Base-by-base conservation (phyloP, 2,888 invertebrate genomes). In the Euphydryas editha region DNA sequence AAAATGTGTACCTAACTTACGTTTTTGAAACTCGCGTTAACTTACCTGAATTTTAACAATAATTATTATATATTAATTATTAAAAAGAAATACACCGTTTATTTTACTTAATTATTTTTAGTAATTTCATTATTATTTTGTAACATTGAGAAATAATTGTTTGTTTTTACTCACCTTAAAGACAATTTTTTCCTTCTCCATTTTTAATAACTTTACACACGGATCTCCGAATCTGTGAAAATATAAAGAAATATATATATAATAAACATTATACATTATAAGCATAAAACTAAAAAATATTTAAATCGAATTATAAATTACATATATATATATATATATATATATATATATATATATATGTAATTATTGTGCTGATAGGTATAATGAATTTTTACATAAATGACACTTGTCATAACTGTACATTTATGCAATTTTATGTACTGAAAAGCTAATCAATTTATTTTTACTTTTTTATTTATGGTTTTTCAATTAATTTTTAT, bases 171-270 rank as follows among this genome's bases (percentile, higher is more conserved):
- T 83, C 82, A 91, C 92, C 89, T 88, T 89, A 72, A 91, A 92
- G 15, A 91, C 85, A 69, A 92, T 91, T 78, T 86, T 91, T 70
- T 90, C 89, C 73, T 88, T 90, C 65, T 92, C 90, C 90, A 91
- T 91, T 72, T n/a, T 71, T 77, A 57, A 15, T 20, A 49, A 56
- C 55, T 59, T 67, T 21, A 51, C 61, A 18, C 21, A 54, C n/a
- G n/a, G 36, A 17, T 2, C 10, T 30, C 68, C 55, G 57, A n/a
- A 36, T 62, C 72, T 71, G 76, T 42, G 73, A 75, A 71, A 67
- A 65, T 63, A 67, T 60, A 36, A 60, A 65, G 37, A 36, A 60
- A 42, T 5, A 20, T 30, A n/a, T 65, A 18, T 46, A 55, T 20
- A 49, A 21, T 21, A 5, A 10, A 49, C 11, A 46, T 46, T 5